Base-by-base conservation (phyloP, 2,113 vertebrate genomes). In the Paralichthys olivaceus region DNA sequence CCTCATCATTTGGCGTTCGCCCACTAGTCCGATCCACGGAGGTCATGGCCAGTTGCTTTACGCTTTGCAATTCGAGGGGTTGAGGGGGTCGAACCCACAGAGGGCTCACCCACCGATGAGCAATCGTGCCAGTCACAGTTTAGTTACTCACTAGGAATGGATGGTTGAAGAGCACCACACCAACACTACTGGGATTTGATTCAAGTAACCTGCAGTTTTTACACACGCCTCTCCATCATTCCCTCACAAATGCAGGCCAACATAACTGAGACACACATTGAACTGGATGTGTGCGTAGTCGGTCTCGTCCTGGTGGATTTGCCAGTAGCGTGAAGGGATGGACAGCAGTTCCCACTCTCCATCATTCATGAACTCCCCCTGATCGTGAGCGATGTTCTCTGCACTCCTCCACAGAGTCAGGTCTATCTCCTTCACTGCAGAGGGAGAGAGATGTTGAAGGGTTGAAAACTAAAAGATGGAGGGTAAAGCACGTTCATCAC, bases 311-410 rank as follows among this genome's bases (percentile, higher is more conserved):
- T 90, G 92, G 54, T 79, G 93, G 40, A 93, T 75, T 47, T 88
- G 77, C 78, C 80, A 85, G 84, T 96, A 96, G 4, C 69, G 76
- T 1, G 95, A 94, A 2, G 94, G 94, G 37, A 97, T 89, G 13
- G 95, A 95, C 26, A 96, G 89, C 74, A 96, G 94, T 54, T 97
- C 95, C 96, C 96, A 97, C 74, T 96, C 96, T 0, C 95, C 94
- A 3, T 96, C 92, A 40, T 95, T 94, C 92, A 96, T 86, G 84
- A 96, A 96, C 59, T 91, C 75, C 57, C 82, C 86, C 59, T 92
- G 93, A 70, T 97, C 94, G 5, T 84, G 91, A 40, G 93, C 86
- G 0, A 95, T 92, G 62, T 94, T 91, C 47, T 95, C 94, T 0
- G 85, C 85, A 28, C 91, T 95, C 69, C 95, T 95, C 93, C 94